Base-by-base conservation (phyloP, 2,113 vertebrate species). In the Paramormyrops kingsleyae region DNA sequence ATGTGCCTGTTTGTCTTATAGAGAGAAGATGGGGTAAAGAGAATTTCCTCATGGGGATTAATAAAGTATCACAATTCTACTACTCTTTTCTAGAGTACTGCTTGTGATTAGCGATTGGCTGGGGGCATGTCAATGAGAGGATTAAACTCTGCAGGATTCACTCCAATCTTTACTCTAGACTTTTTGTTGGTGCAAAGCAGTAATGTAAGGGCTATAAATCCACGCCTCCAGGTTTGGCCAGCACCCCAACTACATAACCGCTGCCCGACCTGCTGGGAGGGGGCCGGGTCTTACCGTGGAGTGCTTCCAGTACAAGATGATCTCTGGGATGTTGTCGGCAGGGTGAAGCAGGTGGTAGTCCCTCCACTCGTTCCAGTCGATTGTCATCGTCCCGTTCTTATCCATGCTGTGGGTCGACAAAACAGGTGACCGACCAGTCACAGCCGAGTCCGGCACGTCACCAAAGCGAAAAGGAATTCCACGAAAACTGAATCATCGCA, bases 271-370 rank as follows among this genome's bases (percentile, higher is more conserved):
- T 50, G 46, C 47, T 31, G 49, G 24, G 7, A 13, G 86, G 50
- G 7, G 50, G 49, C 3, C 3, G 5, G 1, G 31, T 10, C 97
- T 95, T 91, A 99, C 98, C 94, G 98, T 99, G 70, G 98, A 99
- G 93, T 97, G 99, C 93, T 99, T 99, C 99, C 99, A 99, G 95
- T 99, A 99, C 0, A 99, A 95, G 92, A 99, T 99, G 95, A 99
- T 99, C 95, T 99, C 98, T 0, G 98, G 98, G 92, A 99, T 96
- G 95, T 96, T 98, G 62, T 99, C 98, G 0, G 96, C 96, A 0
- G 97, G 96, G 83, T 99, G 97, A 92, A 96, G 92, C 27, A 97
- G 93, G 87, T 97, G 95, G 91, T 97, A 97, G 91, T 97, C 97
- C 89, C 98, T 94, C 98, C 98, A 99, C 89, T 99, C 98, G 0